phyloP scores from a whole-genome alignment of 1,140 invertebrate species.

The Tetranychus cinnabarinus region DNA sequence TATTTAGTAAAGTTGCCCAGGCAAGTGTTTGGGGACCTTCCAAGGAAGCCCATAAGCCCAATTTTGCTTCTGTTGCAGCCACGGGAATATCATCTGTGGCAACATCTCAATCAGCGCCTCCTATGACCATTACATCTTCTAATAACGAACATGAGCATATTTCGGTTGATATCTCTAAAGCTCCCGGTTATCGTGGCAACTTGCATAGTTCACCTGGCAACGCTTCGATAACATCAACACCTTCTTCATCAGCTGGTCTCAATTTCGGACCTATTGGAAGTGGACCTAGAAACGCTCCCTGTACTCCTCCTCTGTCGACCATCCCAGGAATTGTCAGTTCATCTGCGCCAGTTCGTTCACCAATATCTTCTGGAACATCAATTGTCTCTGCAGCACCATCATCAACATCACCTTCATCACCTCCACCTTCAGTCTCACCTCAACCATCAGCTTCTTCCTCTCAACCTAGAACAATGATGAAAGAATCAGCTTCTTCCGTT shows the following conservation, averaged over 20 bases:
- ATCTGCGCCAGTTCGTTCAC: neutral
- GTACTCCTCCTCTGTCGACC: conserved; percentile 12
- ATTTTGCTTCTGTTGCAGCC: conserved; percentile 46
- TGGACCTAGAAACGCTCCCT: conserved; percentile 13
- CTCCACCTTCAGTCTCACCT: neutral
- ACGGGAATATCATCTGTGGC: conserved; percentile 20
- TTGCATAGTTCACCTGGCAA: conserved; percentile 33
- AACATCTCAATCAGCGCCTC: neutral
- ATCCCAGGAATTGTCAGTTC: neutral
- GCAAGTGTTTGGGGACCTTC: conserved; percentile 39
- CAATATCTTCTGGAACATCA: neutral
- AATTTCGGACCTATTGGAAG: conserved; percentile 13
- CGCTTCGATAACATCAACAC: conserved; percentile 20
- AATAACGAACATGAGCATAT: no score
- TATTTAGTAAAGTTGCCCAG: conserved; percentile 34
- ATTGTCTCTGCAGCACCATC: neutral
- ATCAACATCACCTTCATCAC: neutral
- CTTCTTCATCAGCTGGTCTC: neutral
- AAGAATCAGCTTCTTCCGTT: no score
- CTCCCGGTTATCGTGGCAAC: conserved; percentile 44
- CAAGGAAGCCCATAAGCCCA: conserved; percentile 36
- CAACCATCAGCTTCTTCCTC: no score
- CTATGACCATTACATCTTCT: no score
- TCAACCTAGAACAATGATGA: no score
- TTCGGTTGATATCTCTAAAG: conserved; percentile 44